Conservation (phyloP, 35 echinoderm and acorn worm species). For the Antedon bifida region DNA sequence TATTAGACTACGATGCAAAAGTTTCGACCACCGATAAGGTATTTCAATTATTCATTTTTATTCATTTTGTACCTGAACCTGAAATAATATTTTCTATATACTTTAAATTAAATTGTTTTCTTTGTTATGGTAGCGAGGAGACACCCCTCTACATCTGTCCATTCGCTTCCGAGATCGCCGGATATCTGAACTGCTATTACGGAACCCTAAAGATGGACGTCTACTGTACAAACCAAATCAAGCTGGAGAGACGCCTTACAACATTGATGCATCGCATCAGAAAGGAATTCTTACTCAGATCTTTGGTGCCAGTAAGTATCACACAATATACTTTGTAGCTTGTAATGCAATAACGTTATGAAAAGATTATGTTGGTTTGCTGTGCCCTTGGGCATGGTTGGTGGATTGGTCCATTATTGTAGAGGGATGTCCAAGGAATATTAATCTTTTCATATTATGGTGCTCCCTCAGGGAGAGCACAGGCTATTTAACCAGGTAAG, state of each 20-base stretch:
- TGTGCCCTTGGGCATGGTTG: too few species aligned
- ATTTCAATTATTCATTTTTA: too few species aligned
- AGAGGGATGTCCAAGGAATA: too few species aligned
- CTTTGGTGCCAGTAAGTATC: slow-evolving; percentile 93
- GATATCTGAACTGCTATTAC: slow-evolving; percentile 73
- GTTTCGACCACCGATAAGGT: slow-evolving; percentile 94
- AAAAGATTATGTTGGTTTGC: too few species aligned
- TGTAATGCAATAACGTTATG: too few species aligned
- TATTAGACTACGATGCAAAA: slow-evolving; percentile 93
- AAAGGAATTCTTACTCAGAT: slow-evolving; percentile 97
- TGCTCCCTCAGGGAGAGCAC: too few species aligned
- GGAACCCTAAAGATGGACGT: slow-evolving; percentile 91
- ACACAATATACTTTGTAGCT: not conserved
- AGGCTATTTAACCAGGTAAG: too few species aligned
- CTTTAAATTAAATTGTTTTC: too few species aligned
- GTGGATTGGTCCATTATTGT: too few species aligned
- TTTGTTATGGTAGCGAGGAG: slow-evolving; percentile 78
- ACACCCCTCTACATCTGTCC: slow-evolving; percentile 92
- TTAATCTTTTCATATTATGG: too few species aligned
- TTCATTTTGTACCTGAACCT: too few species aligned
- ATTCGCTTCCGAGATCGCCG: slow-evolving; percentile 83
- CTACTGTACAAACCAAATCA: slow-evolving; percentile 86
- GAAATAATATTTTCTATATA: too few species aligned
- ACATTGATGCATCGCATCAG: slow-evolving; percentile 95
- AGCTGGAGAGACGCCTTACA: slow-evolving; percentile 97